These are phyloP conservation scores for Acrossocheilus wenchowensis DNA, from an alignment of 2,797 vertebrate genomes.

Conservation along the genomic window DNA sequence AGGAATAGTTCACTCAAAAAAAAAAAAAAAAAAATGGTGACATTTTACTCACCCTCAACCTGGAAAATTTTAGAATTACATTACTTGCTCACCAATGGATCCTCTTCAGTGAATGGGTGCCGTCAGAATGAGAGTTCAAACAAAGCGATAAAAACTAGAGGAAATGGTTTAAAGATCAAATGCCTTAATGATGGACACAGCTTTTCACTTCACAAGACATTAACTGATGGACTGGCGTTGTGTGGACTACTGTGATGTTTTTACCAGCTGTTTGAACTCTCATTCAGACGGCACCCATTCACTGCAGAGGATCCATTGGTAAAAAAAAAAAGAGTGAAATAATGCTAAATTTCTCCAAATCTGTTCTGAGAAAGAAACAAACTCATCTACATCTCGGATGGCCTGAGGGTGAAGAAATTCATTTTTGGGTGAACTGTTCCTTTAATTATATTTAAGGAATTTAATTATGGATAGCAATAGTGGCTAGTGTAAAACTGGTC, in stretches of 20 bases:
- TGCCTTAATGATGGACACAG: background rate
- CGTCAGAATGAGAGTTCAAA: too few relatives aligned
- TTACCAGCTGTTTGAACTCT: background rate
- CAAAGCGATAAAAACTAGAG: too few relatives aligned
- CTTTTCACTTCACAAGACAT: background rate
- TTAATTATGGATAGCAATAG: background rate
- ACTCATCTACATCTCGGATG: background rate
- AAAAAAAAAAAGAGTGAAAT: background rate
- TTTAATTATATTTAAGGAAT: background rate
- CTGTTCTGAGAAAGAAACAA: background rate
- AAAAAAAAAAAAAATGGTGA: too few relatives aligned
- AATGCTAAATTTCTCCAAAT: background rate
- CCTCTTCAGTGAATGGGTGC: too few relatives aligned
- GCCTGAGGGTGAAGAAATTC: background rate
- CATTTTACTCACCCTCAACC: too few relatives aligned
- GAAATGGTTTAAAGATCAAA: too few relatives aligned
- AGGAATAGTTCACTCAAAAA: background rate
- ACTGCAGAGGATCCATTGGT: background rate
- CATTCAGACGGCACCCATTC: background rate
- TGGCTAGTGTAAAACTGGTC: background rate
- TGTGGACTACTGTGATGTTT: background rate
- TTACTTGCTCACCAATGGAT: too few relatives aligned
- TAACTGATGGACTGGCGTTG: background rate
- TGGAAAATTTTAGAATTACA: too few relatives aligned
- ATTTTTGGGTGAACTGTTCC: background rate